A percentile compares a stretch with the other conserved stretches of the same genome.
Evolutionary conservation across 64 coral and sea anemone genomes (phyloP).

Genomic region (Montipora capricornis): DNA sequence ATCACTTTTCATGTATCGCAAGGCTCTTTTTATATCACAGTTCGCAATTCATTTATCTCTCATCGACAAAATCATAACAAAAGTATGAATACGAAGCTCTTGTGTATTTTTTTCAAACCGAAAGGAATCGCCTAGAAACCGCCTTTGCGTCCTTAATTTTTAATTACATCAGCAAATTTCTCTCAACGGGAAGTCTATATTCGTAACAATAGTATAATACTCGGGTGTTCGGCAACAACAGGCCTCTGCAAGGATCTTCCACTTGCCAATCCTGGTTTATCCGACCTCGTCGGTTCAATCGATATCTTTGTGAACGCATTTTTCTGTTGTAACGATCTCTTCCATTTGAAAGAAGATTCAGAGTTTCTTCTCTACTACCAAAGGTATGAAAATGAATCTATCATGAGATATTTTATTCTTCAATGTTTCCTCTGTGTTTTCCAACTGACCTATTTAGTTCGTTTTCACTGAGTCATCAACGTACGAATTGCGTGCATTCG

Average conservation of each 20-base stretch:
- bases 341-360: background rate
- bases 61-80: background rate
- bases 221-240: background rate
- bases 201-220: conserved; percentile 19
- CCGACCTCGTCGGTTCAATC: background rate
- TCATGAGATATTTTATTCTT: background rate
- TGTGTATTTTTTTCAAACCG: background rate
- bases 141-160: conserved; percentile 6
- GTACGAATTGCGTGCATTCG: background rate
- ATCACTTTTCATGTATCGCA: background rate
- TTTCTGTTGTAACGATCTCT: background rate
- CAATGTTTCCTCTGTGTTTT: background rate
- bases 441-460: no score
- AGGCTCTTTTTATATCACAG: background rate
- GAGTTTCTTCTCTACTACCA: background rate
- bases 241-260: background rate
- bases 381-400: background rate
- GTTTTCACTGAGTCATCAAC: background rate
- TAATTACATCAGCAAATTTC: background rate
- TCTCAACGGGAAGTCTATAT: conserved; percentile 17
- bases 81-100: background rate
- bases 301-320: background rate
- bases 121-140: background rate
- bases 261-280: background rate
- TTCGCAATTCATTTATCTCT: background rate